Conservation (phyloP, 2,888 invertebrate species). For the Ctena decussata region DNA sequence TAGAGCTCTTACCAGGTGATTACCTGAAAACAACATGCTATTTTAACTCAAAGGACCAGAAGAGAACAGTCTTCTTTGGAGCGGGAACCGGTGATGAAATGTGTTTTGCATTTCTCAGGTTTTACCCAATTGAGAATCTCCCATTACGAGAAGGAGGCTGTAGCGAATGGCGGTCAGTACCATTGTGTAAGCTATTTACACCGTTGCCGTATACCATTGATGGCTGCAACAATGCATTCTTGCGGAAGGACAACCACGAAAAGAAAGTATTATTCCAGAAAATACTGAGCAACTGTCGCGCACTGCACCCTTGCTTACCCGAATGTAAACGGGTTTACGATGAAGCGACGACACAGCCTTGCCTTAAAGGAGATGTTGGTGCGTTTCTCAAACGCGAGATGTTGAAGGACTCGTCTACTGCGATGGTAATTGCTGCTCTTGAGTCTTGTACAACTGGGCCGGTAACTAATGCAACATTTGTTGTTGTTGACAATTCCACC, state of each 20-base stretch:
- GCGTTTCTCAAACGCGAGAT: not conserved
- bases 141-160: constrained; percentile 34
- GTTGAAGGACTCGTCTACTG: too few relatives aligned
- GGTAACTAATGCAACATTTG: too few relatives aligned
- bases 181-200: constrained; percentile 30
- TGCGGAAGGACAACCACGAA: not conserved
- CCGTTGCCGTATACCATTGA: not conserved
- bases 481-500: too few relatives aligned
- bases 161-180: constrained; percentile 21
- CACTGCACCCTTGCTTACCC: not conserved
- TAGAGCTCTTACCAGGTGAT: constrained; percentile 32
- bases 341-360: constrained; percentile 6
- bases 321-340: not conserved
- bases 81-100: constrained; percentile 30
- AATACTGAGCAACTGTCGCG: not conserved
- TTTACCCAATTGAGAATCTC: constrained; percentile 27
- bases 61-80: not conserved
- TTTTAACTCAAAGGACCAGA: constrained; percentile 6
- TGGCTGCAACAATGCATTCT: constrained; percentile 24
- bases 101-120: constrained; percentile 41
- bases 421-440: too few relatives aligned
- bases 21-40: constrained; percentile 27
- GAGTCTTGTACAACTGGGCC: too few relatives aligned
- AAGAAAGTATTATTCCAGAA: constrained; percentile 2
- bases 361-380: constrained; percentile 26